phyloP scores from a whole-genome alignment of 1,140 invertebrate species.

The Megathymus violae region DNA sequence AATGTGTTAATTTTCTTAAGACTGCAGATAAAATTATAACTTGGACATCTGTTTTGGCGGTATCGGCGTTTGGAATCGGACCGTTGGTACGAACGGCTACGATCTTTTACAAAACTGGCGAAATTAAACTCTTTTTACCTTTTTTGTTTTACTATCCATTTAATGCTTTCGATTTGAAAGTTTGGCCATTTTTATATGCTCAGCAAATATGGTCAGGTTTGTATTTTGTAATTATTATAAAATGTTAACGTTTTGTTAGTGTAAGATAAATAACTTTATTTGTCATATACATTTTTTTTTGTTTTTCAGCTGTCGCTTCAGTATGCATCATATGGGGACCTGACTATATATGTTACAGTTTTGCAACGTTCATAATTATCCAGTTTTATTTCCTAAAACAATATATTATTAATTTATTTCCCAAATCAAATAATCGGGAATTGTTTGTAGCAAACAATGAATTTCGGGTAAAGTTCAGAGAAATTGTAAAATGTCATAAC shows the following conservation, averaged over 20 bases:
- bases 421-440: neutral
- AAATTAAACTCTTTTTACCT: conserved; percentile 43
- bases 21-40: neutral
- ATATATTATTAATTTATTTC: conserved; percentile 40
- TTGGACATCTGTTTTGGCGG: conserved; percentile 1
- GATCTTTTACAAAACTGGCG: conserved; percentile 39
- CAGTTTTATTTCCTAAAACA: conserved; percentile 43
- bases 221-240: conserved; percentile 22
- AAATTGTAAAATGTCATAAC: conserved; percentile 44
- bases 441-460: conserved; percentile 6
- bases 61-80: conserved; percentile 37
- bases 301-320: conserved; percentile 44
- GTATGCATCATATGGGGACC: conserved; percentile 29
- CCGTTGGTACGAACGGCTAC: conserved; percentile 36
- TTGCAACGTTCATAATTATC: conserved; percentile 49
- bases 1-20: neutral
- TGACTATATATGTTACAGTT: conserved; percentile 47
- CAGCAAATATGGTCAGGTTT: conserved; percentile 49
- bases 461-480: conserved; percentile 20
- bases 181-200: conserved; percentile 46
- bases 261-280: no score
- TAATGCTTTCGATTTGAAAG: conserved; percentile 39
- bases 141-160: conserved; percentile 54
- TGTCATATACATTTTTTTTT: no score
- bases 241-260: no score